These are phyloP conservation scores for Beroe ovata DNA, from an alignment of 37 sponge, comb jelly and placozoan genomes.

Conservation along the genomic window DNA sequence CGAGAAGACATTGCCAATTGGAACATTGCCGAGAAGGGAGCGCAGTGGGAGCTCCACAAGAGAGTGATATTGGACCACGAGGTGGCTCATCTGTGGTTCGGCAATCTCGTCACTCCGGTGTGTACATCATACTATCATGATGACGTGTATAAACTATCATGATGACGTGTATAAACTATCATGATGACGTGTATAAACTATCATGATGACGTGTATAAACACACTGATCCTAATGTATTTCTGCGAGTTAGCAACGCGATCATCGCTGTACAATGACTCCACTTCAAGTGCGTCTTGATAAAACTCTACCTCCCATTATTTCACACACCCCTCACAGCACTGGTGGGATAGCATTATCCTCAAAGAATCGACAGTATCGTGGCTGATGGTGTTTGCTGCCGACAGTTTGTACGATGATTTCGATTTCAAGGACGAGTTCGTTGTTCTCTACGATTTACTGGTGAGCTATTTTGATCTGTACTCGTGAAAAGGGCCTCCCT, in stretches of 20 bases:
- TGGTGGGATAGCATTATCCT: slow-evolving; percentile 51
- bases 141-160: no score
- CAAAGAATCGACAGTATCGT: slow-evolving; percentile 53
- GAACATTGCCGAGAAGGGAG: neutral
- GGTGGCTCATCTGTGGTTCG: slow-evolving; percentile 65
- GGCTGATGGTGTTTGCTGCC: slow-evolving; percentile 44
- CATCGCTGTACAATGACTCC: no score
- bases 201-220: no score
- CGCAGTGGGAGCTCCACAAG: slow-evolving; percentile 1
- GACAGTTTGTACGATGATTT: neutral
- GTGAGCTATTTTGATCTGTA: no score
- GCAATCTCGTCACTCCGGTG: slow-evolving; percentile 47
- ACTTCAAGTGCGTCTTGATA: no score
- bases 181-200: no score
- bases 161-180: no score
- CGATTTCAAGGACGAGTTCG: slow-evolving; percentile 57
- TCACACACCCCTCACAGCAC: no score
- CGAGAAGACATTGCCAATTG: slow-evolving; percentile 25
- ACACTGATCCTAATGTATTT: no score
- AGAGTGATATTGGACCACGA: slow-evolving; percentile 41
- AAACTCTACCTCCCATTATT: neutral
- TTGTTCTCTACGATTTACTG: neutral
- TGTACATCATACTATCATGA: no score
- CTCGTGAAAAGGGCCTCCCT: no score
- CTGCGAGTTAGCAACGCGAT: no score